phyloP scores from a whole-genome alignment of 92 coral and sea anemone genomes.

The Chrysogorgia sp. region DNA sequence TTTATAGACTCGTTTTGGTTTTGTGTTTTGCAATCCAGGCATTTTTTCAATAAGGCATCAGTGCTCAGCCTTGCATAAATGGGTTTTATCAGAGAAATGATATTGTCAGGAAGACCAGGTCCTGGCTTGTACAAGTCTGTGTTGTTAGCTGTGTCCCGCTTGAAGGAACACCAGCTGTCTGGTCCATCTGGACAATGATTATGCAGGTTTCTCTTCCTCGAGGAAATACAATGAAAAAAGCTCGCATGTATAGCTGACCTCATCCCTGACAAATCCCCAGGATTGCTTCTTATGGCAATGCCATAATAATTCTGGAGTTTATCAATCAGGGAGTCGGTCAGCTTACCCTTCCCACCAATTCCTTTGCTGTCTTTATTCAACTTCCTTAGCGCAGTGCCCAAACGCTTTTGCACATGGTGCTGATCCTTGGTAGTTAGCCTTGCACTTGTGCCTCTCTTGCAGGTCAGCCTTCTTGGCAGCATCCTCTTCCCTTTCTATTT shows the following conservation, averaged over 20 bases:
- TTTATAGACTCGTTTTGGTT: too few relatives aligned
- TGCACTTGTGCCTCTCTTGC: constrained; percentile 27
- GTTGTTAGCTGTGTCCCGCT: too few relatives aligned
- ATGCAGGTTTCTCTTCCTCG: too few relatives aligned
- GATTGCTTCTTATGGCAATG: not conserved
- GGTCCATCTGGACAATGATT: too few relatives aligned
- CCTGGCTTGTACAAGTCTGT: too few relatives aligned
- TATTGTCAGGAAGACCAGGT: too few relatives aligned
- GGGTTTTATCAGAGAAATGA: too few relatives aligned
- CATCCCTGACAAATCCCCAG: not conserved
- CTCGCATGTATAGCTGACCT: too few relatives aligned
- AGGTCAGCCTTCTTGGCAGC: constrained; percentile 32
- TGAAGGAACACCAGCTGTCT: too few relatives aligned
- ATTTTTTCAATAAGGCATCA: constrained; percentile 1
- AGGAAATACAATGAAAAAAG: too few relatives aligned
- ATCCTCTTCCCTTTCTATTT: constrained; percentile 4
- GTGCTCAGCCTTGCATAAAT: too few relatives aligned
- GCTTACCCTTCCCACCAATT: constrained; percentile 59
- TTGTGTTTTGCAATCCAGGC: too few relatives aligned
- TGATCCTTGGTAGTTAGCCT: constrained; percentile 49
- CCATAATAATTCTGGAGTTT: not conserved
- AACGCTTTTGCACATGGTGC: constrained; percentile 57
- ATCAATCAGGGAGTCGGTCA: not conserved
- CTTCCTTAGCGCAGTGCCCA: constrained; percentile 60
- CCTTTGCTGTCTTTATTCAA: constrained; percentile 49